These are phyloP conservation scores for Caenorhabditis inopinata DNA, from an alignment of 1,140 invertebrate genomes.

Conservation along the genomic window DNA sequence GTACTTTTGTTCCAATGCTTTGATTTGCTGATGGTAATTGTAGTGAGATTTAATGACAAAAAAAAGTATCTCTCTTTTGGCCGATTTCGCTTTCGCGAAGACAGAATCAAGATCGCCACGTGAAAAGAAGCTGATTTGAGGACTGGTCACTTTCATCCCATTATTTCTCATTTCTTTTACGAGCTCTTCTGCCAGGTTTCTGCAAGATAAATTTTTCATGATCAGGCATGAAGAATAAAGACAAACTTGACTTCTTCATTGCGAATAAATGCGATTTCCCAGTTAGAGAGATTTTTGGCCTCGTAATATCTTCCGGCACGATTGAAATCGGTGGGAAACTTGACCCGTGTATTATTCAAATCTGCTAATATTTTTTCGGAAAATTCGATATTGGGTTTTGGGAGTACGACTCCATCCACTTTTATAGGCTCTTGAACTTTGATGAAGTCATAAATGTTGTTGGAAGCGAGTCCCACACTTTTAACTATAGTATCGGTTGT, in stretches of 20 bases:
- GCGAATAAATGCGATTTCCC: not conserved
- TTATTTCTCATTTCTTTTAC: not conserved
- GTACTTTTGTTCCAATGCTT: not conserved
- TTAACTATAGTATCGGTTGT: not conserved
- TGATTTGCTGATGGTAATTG: not conserved
- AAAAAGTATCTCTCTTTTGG: not conserved
- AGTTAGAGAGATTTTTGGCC: not conserved
- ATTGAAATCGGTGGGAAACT: conserved; percentile 3
- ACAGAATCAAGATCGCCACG: not conserved
- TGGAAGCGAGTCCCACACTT: not conserved
- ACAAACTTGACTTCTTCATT: not conserved
- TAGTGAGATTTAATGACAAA: not conserved
- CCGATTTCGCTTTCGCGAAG: not conserved
- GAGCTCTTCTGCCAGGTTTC: not conserved
- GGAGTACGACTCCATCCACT: not conserved
- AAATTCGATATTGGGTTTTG: not conserved
- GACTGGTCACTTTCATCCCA: not conserved
- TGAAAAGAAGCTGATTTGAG: not conserved
- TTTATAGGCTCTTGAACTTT: not conserved
- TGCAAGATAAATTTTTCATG: not conserved
- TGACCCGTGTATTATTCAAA: not conserved
- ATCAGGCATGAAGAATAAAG: no score
- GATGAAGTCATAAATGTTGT: conserved; percentile 9
- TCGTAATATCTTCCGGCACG: not conserved
- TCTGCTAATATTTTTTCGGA: not conserved